Conservation (phyloP, 2,888 invertebrate genomes). For the Drosophila fulvimacula region DNA sequence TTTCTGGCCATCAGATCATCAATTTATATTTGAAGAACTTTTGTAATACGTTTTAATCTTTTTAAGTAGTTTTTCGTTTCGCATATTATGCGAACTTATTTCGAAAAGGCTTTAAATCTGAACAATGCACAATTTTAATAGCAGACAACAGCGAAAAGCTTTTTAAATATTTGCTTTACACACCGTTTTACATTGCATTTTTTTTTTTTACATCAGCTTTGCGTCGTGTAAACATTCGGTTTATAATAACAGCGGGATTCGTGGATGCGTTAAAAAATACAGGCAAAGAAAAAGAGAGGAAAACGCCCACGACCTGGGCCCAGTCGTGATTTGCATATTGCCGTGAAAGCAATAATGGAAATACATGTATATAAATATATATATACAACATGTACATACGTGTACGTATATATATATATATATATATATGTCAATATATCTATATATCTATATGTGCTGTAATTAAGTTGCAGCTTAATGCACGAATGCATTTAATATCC, state of each 20-base stretch:
- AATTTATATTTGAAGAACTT: slow-evolving; percentile 2
- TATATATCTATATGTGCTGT: slow-evolving; percentile 1
- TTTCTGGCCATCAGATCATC: background rate
- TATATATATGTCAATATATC: background rate
- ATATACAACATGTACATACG: background rate
- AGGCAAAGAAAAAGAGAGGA: background rate
- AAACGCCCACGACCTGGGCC: slow-evolving; percentile 13
- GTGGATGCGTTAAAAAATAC: slow-evolving; percentile 5
- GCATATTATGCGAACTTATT: background rate
- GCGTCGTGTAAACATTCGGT: slow-evolving; percentile 37
- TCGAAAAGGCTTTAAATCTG: slow-evolving; percentile 22
- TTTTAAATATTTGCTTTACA: slow-evolving; percentile 24
- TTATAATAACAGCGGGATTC: slow-evolving; percentile 50
- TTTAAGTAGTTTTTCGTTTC: background rate
- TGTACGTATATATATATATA: too few relatives aligned
- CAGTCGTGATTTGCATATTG: slow-evolving; percentile 10
- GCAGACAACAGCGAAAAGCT: slow-evolving; percentile 28
- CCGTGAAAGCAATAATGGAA: slow-evolving; percentile 32
- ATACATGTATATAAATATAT: slow-evolving; percentile 14
- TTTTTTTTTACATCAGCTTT: slow-evolving; percentile 16
- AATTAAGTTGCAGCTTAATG: slow-evolving; percentile 58
- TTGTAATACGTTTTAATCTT: background rate
- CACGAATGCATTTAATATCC: slow-evolving; percentile 55
- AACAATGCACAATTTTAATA: slow-evolving; percentile 31
- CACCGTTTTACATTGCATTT: slow-evolving; percentile 2